A percentile compares a stretch with the other conserved stretches of the same genome.
Evolutionary conservation across 2,888 invertebrate genomes (phyloP).

Genomic region (Drosophila siamana): DNA sequence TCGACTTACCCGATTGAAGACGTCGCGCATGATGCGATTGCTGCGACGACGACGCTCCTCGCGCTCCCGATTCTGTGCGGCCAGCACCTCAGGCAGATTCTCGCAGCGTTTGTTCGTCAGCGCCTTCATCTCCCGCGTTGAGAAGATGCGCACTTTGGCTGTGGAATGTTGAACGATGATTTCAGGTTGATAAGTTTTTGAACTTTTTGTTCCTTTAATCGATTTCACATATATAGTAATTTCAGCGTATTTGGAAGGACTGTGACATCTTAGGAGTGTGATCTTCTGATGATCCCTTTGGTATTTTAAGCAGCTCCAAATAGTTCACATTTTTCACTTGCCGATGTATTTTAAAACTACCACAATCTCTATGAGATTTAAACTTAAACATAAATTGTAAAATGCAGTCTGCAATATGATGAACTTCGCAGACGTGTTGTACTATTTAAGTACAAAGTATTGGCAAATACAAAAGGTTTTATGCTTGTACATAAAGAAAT

Average conservation of each 20-base stretch:
- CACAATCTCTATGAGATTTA: too few relatives aligned
- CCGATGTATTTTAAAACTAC: not conserved
- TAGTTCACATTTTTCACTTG: too few relatives aligned
- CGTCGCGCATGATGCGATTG: conserved; percentile 90
- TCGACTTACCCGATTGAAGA: conserved; percentile 90
- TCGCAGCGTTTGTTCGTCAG: conserved; percentile 88
- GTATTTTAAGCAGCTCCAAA: too few relatives aligned
- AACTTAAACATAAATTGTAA: too few relatives aligned
- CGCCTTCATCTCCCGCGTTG: conserved; percentile 87
- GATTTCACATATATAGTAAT: too few relatives aligned
- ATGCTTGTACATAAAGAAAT: too few relatives aligned
- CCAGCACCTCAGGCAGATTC: conserved; percentile 90
- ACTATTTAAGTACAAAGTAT: not conserved
- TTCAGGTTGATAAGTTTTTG: not conserved
- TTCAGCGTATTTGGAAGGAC: too few relatives aligned
- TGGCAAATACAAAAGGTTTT: too few relatives aligned
- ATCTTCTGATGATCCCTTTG: too few relatives aligned
- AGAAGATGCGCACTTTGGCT: conserved; percentile 86
- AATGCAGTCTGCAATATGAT: not conserved
- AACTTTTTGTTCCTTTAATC: too few relatives aligned
- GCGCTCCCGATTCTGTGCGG: conserved; percentile 87
- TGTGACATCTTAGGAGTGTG: too few relatives aligned
- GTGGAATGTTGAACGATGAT: conserved; percentile 39
- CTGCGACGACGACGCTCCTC: conserved; percentile 88
- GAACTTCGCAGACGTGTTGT: not conserved